These are phyloP conservation scores for Ephialtes manifestator DNA, from an alignment of 2,888 invertebrate species.

Conservation along the genomic window DNA sequence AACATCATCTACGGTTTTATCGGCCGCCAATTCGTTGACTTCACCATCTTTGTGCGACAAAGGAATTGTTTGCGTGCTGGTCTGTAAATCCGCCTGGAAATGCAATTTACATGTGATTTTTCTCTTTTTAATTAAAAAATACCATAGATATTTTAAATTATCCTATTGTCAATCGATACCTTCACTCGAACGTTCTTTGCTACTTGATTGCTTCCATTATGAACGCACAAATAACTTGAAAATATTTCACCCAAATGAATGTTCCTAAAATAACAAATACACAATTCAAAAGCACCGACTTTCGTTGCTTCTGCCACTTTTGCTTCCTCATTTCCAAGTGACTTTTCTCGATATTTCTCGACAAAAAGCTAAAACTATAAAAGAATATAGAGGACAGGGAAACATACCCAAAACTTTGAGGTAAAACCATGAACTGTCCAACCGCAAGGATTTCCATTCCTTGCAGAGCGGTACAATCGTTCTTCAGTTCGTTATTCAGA, in stretches of 20 bases:
- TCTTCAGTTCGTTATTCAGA: slow-evolving; percentile 92
- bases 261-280: slow-evolving; percentile 88
- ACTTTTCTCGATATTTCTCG: background rate
- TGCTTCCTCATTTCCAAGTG: no score
- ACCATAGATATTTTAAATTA: background rate
- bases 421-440: slow-evolving; percentile 96
- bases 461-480: slow-evolving; percentile 94
- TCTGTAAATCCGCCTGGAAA: slow-evolving; percentile 95
- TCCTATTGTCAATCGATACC: slow-evolving; percentile 85
- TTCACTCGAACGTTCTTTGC: slow-evolving; percentile 95
- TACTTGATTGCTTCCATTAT: slow-evolving; percentile 96
- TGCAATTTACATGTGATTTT: slow-evolving; percentile 14
- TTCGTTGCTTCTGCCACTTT: no score
- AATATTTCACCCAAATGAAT: slow-evolving; percentile 99
- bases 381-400: background rate
- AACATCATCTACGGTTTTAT: slow-evolving; percentile 96
- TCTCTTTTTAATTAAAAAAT: no score
- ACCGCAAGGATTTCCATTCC: slow-evolving; percentile 94
- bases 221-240: slow-evolving; percentile 98
- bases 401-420: slow-evolving; percentile 96
- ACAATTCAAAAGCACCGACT: background rate
- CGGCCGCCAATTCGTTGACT: slow-evolving; percentile 88
- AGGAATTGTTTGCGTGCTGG: slow-evolving; percentile 94
- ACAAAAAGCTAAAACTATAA: no score
- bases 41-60: slow-evolving; percentile 91